Evolutionary conservation across 2,113 vertebrate species (phyloP).

Genomic region (Myiozetetes cayanensis): DNA sequence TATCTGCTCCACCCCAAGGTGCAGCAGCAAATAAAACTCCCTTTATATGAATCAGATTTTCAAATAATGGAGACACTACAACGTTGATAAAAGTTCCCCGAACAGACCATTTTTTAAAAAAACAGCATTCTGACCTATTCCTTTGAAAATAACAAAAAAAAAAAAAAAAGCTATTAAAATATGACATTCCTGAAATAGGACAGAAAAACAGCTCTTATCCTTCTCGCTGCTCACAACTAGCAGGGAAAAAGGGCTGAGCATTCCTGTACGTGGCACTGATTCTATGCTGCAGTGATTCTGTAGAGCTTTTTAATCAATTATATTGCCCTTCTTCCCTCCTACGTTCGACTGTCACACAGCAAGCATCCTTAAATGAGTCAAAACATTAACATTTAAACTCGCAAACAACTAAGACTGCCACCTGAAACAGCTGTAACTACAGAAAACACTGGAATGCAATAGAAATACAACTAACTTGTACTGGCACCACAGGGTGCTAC

Average conservation of each 20-base stretch:
- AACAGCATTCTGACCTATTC: neutral
- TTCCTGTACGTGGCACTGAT: accelerated
- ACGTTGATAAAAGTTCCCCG: neutral
- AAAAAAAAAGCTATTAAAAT: neutral
- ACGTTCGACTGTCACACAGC: neutral
- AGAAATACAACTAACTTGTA: neutral
- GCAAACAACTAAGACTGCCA: neutral
- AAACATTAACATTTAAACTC: neutral
- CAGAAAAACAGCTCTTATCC: neutral
- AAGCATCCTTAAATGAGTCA: neutral
- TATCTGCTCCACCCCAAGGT: neutral
- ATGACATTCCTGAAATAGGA: neutral
- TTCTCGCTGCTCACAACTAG: neutral
- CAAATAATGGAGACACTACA: neutral
- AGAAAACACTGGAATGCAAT: neutral
- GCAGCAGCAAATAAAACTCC: neutral
- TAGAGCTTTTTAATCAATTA: neutral
- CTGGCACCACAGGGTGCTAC: conserved; percentile 11
- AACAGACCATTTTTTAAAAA: neutral
- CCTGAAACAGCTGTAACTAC: neutral
- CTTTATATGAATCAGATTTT: neutral
- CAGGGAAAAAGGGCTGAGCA: neutral
- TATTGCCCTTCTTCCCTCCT: neutral
- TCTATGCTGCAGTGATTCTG: neutral
- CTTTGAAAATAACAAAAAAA: neutral